A percentile compares a stretch with the other conserved stretches of the same genome.
These are phyloP conservation scores for Sialia sialis DNA, from an alignment of 2,113 vertebrate genomes.

Conservation along the genomic window DNA sequence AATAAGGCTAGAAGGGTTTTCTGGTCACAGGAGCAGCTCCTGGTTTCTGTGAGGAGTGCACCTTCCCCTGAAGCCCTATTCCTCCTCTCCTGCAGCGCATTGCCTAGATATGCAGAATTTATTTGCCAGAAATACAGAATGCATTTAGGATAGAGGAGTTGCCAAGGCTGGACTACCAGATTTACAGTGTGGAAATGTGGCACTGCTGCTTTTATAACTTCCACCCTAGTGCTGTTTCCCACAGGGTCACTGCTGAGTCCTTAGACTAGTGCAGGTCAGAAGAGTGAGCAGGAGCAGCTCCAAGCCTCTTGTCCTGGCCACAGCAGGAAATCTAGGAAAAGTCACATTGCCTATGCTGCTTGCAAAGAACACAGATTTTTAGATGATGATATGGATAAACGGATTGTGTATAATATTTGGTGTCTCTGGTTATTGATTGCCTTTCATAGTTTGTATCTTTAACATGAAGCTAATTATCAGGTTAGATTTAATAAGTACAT, in stretches of 20 bases:
- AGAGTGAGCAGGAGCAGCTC: background rate
- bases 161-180: background rate
- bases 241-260: accelerated
- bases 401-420: background rate
- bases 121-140: background rate
- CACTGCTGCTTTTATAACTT: accelerated
- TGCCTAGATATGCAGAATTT: background rate
- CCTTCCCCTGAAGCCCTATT: background rate
- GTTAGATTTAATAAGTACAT: background rate
- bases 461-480: background rate
- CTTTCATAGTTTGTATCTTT: background rate
- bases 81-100: background rate
- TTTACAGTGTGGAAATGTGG: background rate
- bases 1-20: background rate
- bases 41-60: background rate
- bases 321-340: background rate
- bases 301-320: background rate
- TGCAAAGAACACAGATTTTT: background rate
- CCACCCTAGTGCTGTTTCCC: background rate
- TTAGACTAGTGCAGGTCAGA: background rate
- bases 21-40: background rate
- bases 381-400: background rate
- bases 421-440: background rate
- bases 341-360: background rate
- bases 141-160: background rate